phyloP scores from a whole-genome alignment of 2,888 invertebrate genomes.

The Oasisia sp. region DNA sequence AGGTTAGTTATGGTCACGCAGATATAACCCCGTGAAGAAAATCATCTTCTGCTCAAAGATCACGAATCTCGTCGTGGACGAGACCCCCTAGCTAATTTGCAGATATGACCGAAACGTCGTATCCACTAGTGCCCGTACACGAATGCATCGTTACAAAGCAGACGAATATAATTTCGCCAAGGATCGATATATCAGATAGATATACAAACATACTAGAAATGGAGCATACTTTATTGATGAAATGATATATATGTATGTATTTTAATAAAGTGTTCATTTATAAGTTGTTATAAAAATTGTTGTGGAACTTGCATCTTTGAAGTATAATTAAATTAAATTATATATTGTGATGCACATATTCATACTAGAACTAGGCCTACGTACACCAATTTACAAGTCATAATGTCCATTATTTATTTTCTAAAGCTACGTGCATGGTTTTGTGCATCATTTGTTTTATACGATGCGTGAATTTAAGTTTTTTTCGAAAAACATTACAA shows the following conservation, averaged over 20 bases:
- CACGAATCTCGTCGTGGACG: constrained; percentile 8
- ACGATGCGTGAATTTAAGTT: not conserved
- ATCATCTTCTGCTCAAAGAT: not conserved
- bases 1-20: not conserved
- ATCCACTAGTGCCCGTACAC: not conserved
- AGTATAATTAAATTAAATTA: too few relatives aligned
- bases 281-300: too few relatives aligned
- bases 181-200: not conserved
- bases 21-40: not conserved
- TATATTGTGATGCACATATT: too few relatives aligned
- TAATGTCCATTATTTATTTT: not conserved
- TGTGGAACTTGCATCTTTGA: too few relatives aligned
- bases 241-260: not conserved
- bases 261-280: not conserved
- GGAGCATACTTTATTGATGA: not conserved
- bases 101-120: not conserved
- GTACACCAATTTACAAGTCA: too few relatives aligned
- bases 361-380: too few relatives aligned
- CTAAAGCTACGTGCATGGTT: not conserved
- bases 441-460: not conserved
- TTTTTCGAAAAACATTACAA: not conserved
- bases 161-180: not conserved
- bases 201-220: not conserved
- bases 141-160: not conserved
- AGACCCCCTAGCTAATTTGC: constrained; percentile 4